Evolutionary conservation across 2,888 invertebrate species (phyloP).

Genomic region (Lydus trimaculatus): DNA sequence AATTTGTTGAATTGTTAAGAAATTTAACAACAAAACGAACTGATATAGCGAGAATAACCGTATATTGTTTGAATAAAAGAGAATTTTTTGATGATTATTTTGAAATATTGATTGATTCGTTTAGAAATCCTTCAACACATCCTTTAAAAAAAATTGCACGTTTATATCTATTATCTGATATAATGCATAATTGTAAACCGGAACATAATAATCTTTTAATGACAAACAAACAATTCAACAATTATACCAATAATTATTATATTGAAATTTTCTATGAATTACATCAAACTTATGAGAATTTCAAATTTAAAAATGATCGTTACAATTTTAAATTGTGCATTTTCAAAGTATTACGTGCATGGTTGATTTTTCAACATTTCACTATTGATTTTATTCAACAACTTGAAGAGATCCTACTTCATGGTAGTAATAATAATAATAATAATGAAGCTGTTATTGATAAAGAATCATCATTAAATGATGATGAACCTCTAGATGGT

Average conservation of each 20-base stretch:
- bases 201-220: constrained; percentile 77
- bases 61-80: constrained; percentile 96
- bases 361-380: constrained; percentile 97
- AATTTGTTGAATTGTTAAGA: constrained; percentile 86
- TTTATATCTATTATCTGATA: constrained; percentile 93
- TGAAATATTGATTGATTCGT: constrained; percentile 85
- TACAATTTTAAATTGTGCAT: constrained; percentile 91
- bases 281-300: constrained; percentile 70
- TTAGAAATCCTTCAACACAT: constrained; percentile 71
- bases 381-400: constrained; percentile 80
- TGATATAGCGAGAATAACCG: constrained; percentile 91
- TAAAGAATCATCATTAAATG: constrained; percentile 18
- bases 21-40: constrained; percentile 77
- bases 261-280: constrained; percentile 77
- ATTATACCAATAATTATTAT: constrained; percentile 76
- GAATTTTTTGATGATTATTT: constrained; percentile 93
- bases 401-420: constrained; percentile 71
- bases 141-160: constrained; percentile 88
- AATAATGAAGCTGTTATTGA: constrained; percentile 21
- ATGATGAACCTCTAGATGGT: not conserved
- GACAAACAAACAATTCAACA: not conserved
- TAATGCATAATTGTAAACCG: constrained; percentile 93
- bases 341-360: constrained; percentile 86
- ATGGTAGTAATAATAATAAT: constrained; percentile 21
- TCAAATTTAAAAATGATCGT: constrained; percentile 81